These are phyloP conservation scores for Brassicogethes aeneus DNA, from an alignment of 2,888 invertebrate species.

Conservation along the genomic window DNA sequence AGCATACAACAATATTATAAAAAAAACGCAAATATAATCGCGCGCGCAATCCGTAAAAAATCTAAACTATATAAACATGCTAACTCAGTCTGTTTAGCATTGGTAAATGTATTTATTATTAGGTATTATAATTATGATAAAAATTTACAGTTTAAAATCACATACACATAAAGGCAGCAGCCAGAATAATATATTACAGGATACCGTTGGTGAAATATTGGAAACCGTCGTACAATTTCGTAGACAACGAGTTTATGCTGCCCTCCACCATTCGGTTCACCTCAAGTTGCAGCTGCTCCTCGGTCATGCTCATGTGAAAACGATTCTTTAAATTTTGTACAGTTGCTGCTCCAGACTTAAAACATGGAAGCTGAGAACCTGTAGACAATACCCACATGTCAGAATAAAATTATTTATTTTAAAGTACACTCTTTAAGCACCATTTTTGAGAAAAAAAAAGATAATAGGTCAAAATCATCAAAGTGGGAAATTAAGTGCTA, in stretches of 20 bases:
- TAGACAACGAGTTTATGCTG: slow-evolving; percentile 92
- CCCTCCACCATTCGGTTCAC: slow-evolving; percentile 92
- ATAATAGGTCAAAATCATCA: no score
- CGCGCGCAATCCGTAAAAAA: no score
- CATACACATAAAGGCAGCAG: slow-evolving; percentile 9
- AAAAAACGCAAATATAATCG: no score
- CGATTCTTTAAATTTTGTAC: slow-evolving; percentile 86
- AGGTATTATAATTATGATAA: slow-evolving; percentile 5
- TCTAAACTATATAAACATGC: slow-evolving; percentile 9
- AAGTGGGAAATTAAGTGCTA: no score
- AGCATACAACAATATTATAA: slow-evolving; percentile 23
- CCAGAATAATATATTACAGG: slow-evolving; percentile 51
- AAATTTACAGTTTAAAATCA: slow-evolving; percentile 5
- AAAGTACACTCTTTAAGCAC: no score
- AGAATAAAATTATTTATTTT: no score
- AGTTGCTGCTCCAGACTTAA: slow-evolving; percentile 86
- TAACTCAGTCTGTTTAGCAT: slow-evolving; percentile 1
- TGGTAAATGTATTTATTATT: neutral
- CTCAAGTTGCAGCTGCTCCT: slow-evolving; percentile 85
- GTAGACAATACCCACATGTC: no score
- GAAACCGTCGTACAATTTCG: slow-evolving; percentile 96
- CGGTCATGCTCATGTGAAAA: slow-evolving; percentile 90
- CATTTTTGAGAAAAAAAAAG: no score
- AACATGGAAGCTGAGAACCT: slow-evolving; percentile 95
- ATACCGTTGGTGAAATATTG: slow-evolving; percentile 99